These are phyloP conservation scores for Drosophila ogumai DNA, from an alignment of 1,140 invertebrate genomes.

Conservation along the genomic window DNA sequence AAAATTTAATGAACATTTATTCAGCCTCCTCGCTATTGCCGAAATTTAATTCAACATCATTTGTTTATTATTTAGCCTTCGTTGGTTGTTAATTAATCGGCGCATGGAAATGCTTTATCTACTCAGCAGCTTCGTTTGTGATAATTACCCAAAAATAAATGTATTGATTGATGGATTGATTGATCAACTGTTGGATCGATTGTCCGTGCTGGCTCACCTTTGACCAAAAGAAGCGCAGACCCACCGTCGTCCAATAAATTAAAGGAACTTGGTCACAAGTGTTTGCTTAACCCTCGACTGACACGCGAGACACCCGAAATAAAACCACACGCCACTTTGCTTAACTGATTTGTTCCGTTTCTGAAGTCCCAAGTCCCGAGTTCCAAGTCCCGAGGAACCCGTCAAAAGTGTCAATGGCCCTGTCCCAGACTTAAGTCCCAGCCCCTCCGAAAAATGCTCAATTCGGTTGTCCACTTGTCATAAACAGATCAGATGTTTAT, in stretches of 20 bases:
- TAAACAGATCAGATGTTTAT: constrained; percentile 17
- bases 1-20: constrained; percentile 27
- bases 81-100: constrained; percentile 34
- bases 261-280: constrained; percentile 34
- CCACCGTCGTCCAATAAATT: constrained; percentile 8
- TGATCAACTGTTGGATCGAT: constrained; percentile 29
- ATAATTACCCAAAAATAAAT: constrained; percentile 7
- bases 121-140: constrained; percentile 14
- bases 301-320: constrained; percentile 53
- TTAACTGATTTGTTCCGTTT: constrained; percentile 60
- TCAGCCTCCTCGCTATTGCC: background rate
- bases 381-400: constrained; percentile 3
- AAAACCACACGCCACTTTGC: constrained; percentile 39
- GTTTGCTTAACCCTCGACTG: constrained; percentile 39
- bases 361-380: constrained; percentile 5
- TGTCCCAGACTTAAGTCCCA: constrained; percentile 28
- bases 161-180: constrained; percentile 21
- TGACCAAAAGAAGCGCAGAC: background rate
- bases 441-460: constrained; percentile 16
- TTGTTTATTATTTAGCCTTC: constrained; percentile 26
- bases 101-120: constrained; percentile 18
- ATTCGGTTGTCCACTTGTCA: constrained; percentile 20
- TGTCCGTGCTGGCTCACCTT: constrained; percentile 17
- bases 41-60: constrained; percentile 20
- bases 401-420: constrained; percentile 30